A percentile compares a stretch with the other conserved stretches of the same genome.
phyloP scores from a whole-genome alignment of 92 coral and sea anemone genomes.

The Micromussa lordhowensis region DNA sequence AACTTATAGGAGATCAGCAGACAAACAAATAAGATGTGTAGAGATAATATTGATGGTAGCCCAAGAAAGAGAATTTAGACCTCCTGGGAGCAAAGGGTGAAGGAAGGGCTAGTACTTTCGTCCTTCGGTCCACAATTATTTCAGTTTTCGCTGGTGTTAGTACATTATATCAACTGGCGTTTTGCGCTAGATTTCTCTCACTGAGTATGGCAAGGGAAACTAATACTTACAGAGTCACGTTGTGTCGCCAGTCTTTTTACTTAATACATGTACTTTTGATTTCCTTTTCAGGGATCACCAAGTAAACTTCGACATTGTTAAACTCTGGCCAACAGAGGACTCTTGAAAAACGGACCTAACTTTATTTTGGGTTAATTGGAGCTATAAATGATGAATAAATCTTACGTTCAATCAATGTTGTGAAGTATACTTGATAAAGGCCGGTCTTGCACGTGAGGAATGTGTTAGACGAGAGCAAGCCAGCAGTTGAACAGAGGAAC shows the following conservation, averaged over 20 bases:
- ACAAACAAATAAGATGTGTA: not conserved
- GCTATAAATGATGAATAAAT: conserved; percentile 52
- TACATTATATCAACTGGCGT: not conserved
- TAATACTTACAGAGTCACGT: not conserved
- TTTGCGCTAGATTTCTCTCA: not conserved
- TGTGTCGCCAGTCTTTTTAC: not conserved
- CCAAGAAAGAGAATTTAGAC: not conserved
- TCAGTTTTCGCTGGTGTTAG: not conserved
- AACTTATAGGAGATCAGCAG: not conserved
- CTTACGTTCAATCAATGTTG: conserved; percentile 31
- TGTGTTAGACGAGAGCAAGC: not conserved
- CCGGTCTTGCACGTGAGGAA: not conserved
- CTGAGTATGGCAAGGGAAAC: not conserved
- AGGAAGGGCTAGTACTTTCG: too few species aligned
- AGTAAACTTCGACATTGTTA: conserved; percentile 35
- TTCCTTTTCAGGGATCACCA: conserved; percentile 24
- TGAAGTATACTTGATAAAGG: not conserved
- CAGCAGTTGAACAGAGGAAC: not conserved
- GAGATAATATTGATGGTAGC: not conserved
- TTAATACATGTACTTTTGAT: too few species aligned
- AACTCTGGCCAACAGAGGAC: conserved; percentile 49
- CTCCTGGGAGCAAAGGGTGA: not conserved
- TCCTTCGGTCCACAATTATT: not conserved
- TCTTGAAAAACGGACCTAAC: conserved; percentile 36
- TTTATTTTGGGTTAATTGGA: conserved; percentile 57